Percentiles rank a stretch among this genome's conserved stretches.
phyloP scores from a whole-genome alignment of 2,888 invertebrate species.

The Bellardia bayeri region DNA sequence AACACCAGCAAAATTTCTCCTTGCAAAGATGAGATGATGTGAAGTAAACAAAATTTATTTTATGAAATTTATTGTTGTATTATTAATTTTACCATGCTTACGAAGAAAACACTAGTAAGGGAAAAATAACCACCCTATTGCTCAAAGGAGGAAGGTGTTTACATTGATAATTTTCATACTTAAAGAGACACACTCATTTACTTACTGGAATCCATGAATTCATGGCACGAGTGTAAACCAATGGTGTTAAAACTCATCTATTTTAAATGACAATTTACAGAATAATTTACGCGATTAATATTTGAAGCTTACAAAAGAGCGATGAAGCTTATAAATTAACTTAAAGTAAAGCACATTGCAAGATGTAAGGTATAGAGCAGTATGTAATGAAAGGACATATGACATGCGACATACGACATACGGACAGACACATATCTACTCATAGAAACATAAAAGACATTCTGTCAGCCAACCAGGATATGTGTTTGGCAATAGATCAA shows the following conservation, averaged over 20 bases:
- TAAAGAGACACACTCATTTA: neutral
- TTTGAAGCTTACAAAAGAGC: conserved; percentile 46
- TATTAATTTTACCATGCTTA: neutral
- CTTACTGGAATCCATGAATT: neutral
- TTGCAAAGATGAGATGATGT: neutral
- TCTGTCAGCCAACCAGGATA: neutral
- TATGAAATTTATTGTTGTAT: conserved; percentile 24
- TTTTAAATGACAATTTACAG: conserved; percentile 72
- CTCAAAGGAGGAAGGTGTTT: conserved; percentile 5
- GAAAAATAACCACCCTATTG: neutral
- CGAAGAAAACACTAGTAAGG: neutral
- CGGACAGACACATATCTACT: neutral
- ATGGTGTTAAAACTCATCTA: conserved; percentile 69
- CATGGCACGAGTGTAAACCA: neutral
- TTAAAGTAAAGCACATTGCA: conserved; percentile 38
- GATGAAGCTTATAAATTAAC: conserved; percentile 64
- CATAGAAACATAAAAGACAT: neutral
- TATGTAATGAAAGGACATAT: conserved; percentile 12
- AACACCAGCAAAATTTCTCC: neutral
- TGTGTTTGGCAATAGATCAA: conserved; percentile 44
- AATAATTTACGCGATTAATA: conserved; percentile 70
- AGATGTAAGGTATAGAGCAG: neutral
- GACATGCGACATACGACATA: neutral
- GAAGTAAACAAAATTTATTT: conserved; percentile 21
- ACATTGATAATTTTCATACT: neutral